Percentiles rank a stretch among this genome's conserved stretches.
Conservation (phyloP, 2,797 vertebrate genomes). For the Apogon talboti region DNA sequence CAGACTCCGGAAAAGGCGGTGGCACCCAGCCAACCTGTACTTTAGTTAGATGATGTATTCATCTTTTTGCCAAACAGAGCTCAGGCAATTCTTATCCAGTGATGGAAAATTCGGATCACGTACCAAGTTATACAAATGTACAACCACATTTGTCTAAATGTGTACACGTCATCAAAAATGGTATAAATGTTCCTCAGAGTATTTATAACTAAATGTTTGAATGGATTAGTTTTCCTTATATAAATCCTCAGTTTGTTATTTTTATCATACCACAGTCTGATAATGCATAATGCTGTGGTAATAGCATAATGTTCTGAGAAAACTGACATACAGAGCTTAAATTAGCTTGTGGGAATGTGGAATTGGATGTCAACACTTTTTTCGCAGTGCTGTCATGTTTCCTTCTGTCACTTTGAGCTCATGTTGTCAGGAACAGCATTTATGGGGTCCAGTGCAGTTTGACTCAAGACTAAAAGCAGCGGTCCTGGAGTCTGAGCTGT, state of each 20-base stretch:
- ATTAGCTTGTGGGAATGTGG: constrained; percentile 27
- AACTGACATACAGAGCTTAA: constrained; percentile 28
- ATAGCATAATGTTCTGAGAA: constrained; percentile 16
- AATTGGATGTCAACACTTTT: constrained; percentile 25
- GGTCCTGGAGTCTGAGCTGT: constrained; percentile 30
- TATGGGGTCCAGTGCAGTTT: constrained; percentile 26
- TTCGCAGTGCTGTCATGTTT: constrained; percentile 21
- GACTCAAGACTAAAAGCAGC: constrained; percentile 26
- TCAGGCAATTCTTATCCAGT: constrained; percentile 71
- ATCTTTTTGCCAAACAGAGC: constrained; percentile 69
- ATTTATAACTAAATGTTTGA: constrained; percentile 62
- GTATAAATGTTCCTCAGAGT: constrained; percentile 59
- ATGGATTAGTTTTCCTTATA: constrained; percentile 57
- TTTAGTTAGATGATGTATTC: constrained; percentile 75
- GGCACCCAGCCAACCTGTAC: constrained; percentile 68
- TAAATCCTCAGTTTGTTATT: constrained; percentile 61
- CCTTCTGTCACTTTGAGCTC: constrained; percentile 17
- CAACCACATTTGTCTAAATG: constrained; percentile 63
- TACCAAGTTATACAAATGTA: constrained; percentile 66
- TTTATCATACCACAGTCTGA: constrained; percentile 45
- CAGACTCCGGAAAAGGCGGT: constrained; percentile 67
- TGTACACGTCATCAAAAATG: constrained; percentile 67
- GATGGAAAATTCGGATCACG: constrained; percentile 77
- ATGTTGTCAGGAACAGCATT: constrained; percentile 7
- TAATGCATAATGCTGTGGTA: constrained; percentile 27